Percentiles rank a stretch among this genome's conserved stretches.
phyloP scores from a whole-genome alignment of 2,113 vertebrate genomes.

The Engraulis encrasicolus region DNA sequence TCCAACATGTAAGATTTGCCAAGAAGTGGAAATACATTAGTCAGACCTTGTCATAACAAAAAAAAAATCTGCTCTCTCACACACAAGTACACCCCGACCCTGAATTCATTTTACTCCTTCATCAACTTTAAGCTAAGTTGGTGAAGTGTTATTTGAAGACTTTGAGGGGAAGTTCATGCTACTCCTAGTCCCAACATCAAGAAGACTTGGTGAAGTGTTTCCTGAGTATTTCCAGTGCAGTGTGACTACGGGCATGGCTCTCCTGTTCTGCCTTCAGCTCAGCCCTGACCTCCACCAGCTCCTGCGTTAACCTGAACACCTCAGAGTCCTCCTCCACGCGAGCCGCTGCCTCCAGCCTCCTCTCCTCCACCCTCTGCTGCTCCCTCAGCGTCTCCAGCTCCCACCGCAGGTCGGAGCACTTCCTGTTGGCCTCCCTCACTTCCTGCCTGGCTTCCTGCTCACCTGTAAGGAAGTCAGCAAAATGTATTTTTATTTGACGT shows the following conservation, averaged over 20 bases:
- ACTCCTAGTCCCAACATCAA: too few relatives aligned
- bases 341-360: slow-evolving; percentile 40
- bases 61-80: too few relatives aligned
- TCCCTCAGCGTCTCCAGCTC: slow-evolving; percentile 45
- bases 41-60: too few relatives aligned
- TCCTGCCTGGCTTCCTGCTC: slow-evolving; percentile 55
- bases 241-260: slow-evolving; percentile 37
- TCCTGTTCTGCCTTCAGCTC: slow-evolving; percentile 56
- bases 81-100: too few relatives aligned
- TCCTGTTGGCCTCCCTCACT: slow-evolving; percentile 46
- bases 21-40: too few relatives aligned
- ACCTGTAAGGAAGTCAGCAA: too few relatives aligned
- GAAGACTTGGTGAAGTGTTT: slow-evolving; percentile 34
- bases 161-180: too few relatives aligned
- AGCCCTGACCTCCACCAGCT: slow-evolving; percentile 40
- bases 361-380: slow-evolving; percentile 38
- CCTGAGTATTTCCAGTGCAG: slow-evolving; percentile 49
- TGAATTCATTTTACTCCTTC: too few relatives aligned
- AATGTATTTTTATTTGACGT: too few relatives aligned
- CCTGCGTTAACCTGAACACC: slow-evolving; percentile 45
- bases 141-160: too few relatives aligned
- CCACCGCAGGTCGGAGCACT: slow-evolving; percentile 54
- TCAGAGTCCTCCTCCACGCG: slow-evolving; percentile 35
- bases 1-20: too few relatives aligned
- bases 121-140: too few relatives aligned